Base-by-base conservation (phyloP, 1,140 invertebrate species). In the Bombus pyrosoma region DNA sequence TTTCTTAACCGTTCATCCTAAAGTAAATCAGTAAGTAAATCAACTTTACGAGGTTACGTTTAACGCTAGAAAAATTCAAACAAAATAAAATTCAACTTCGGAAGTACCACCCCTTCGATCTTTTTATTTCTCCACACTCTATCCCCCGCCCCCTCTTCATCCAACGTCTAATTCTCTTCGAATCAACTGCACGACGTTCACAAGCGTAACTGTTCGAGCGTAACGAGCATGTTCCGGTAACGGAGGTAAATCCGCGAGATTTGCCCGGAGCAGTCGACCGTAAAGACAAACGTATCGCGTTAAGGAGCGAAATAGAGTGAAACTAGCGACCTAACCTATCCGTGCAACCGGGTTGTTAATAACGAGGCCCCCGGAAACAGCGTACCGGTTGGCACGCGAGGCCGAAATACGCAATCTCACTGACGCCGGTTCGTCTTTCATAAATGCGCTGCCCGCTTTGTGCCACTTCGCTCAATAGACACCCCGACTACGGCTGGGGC, bases 391-490 rank as follows among this genome's bases (percentile, higher is more conserved):
- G 32, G 18, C 57, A 39, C 57, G 34, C n/a, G 57, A 28, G 62
- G 10, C 8, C n/a, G 62, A 57, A 66, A 66, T 57, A 75, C 71
- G 72, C 59, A 53, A 76, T 76, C 39, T 66, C 59, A 43, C 15
- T 53, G 18, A 28, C 41, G 28, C 12, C 39, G 71, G 57, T 34
- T 39, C 81, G 74, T 76, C 57, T 83, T 83, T 83, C 81, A 83
- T 83, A 83, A 83, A 69, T 66, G 73, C n/a, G n/a, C 72, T 25
- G 41, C 43, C 62, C 62, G 74, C 81, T 77, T 77, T 83, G 81
- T 83, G 64, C 73, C 43, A 77, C 34, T 77, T 76, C 34, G 62
- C 73, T 57, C 39, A 83, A 83, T 37, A 73, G 37, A 39, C 72
- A 34, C 59, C 59, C 47, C 41, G 71, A 62, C 43, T n/a, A 32